A percentile compares a stretch with the other conserved stretches of the same genome.
Evolutionary conservation across 2,797 vertebrate genomes (phyloP).

Genomic region (Thaleichthys pacificus): DNA sequence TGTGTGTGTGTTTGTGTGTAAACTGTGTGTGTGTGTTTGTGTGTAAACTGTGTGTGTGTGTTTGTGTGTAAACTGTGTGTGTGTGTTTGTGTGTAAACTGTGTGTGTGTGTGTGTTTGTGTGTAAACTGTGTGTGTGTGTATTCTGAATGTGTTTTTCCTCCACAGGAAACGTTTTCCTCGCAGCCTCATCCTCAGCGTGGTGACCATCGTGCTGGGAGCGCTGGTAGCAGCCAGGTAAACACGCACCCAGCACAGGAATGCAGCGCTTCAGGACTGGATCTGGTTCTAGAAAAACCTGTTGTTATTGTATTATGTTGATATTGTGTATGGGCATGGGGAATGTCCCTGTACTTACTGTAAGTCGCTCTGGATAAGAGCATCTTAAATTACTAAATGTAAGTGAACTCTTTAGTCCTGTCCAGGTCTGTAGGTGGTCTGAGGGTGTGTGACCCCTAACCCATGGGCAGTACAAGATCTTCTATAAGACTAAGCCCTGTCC

Average conservation of each 20-base stretch:
- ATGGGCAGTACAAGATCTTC: no score
- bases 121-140: background rate
- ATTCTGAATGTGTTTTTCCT: background rate
- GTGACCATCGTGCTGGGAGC: conserved; percentile 80
- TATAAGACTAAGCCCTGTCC: no score
- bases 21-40: background rate
- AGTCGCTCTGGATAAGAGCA: no score
- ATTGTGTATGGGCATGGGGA: no score
- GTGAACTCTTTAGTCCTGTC: background rate
- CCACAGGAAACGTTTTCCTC: conserved; percentile 69
- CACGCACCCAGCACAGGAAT: background rate
- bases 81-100: background rate
- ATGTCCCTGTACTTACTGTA: background rate
- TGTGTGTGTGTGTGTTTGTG: no score
- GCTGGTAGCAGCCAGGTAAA: conserved; percentile 88
- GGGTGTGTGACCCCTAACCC: no score
- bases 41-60: background rate
- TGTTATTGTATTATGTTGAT: no score
- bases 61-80: no score
- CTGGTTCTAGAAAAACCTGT: no score
- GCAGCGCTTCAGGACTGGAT: no score
- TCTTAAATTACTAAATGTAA: background rate
- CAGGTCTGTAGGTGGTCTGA: no score
- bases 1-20: background rate
- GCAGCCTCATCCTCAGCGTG: conserved; percentile 66